phyloP scores from a whole-genome alignment of 2,797 vertebrate genomes.

The Ctenochaetus hawaiiensis region DNA sequence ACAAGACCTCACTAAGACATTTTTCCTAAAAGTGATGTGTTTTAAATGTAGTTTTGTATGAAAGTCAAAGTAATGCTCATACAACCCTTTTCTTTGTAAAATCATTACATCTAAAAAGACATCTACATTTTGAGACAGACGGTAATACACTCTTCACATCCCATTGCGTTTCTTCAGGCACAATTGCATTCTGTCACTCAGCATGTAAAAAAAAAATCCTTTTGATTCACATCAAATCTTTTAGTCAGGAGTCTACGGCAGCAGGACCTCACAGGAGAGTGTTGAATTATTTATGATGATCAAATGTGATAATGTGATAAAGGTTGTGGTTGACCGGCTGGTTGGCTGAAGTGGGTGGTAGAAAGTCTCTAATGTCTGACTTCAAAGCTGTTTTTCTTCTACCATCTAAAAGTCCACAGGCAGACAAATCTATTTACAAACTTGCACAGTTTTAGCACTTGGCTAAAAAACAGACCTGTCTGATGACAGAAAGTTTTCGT shows the following conservation, averaged over 20 bases:
- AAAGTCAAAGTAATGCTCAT: background rate
- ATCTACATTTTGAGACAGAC: background rate
- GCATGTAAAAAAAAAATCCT: background rate
- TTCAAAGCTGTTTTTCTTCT: conserved; percentile 15
- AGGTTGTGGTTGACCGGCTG: conserved; percentile 29
- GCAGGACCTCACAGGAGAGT: conserved; percentile 30
- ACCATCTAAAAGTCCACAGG: conserved; percentile 15
- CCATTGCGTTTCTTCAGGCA: background rate
- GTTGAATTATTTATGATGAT: conserved; percentile 39
- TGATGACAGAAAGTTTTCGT: conserved; percentile 49
- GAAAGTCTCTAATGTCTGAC: background rate
- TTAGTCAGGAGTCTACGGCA: conserved; percentile 22
- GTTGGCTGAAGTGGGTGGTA: background rate
- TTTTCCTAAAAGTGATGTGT: conserved; percentile 17
- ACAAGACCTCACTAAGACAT: conserved; percentile 41
- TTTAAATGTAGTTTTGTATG: conserved; percentile 25
- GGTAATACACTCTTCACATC: background rate
- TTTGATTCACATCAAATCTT: conserved; percentile 24
- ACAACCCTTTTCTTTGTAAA: background rate
- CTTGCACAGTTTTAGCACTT: conserved; percentile 40
- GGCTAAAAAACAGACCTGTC: conserved; percentile 36
- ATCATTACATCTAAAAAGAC: background rate
- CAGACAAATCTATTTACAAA: conserved; percentile 37
- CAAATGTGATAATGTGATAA: conserved; percentile 36
- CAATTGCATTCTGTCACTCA: background rate